phyloP scores from a whole-genome alignment of 2,797 vertebrate species.

The Micropoecilia bifurca region DNA sequence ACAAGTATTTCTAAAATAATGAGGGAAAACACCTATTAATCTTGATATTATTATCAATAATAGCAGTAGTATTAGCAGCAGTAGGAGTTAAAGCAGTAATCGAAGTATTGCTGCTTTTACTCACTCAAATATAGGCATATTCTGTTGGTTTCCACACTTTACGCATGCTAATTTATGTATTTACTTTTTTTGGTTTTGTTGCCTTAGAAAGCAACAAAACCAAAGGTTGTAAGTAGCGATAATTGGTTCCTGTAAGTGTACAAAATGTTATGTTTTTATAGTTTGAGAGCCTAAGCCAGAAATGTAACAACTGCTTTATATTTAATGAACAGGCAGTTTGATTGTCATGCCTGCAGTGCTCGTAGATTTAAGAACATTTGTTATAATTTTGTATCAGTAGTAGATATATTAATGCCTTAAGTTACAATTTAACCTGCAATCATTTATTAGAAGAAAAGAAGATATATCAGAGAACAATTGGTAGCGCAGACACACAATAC shows the following conservation, averaged over 20 bases:
- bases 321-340: background rate
- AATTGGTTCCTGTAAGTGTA: background rate
- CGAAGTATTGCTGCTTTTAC: background rate
- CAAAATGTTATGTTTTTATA: background rate
- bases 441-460: background rate
- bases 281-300: background rate
- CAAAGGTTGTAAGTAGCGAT: background rate
- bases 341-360: background rate
- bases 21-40: background rate
- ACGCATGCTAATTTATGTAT: background rate
- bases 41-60: background rate
- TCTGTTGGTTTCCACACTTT: background rate
- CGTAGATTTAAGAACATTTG: background rate
- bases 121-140: background rate
- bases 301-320: background rate
- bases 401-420: background rate
- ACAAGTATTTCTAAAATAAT: constrained; percentile 27
- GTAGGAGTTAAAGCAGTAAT: background rate
- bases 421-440: background rate
- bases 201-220: background rate
- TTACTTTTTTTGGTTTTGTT: background rate
- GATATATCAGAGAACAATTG: background rate
- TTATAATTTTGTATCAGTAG: background rate
- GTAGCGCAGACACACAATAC: background rate
- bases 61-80: background rate